Evolutionary conservation across 2,797 vertebrate genomes (phyloP), one percentile per base, ranked within the genome.

Genomic region (Paratrypauchen microcephalus): DNA sequence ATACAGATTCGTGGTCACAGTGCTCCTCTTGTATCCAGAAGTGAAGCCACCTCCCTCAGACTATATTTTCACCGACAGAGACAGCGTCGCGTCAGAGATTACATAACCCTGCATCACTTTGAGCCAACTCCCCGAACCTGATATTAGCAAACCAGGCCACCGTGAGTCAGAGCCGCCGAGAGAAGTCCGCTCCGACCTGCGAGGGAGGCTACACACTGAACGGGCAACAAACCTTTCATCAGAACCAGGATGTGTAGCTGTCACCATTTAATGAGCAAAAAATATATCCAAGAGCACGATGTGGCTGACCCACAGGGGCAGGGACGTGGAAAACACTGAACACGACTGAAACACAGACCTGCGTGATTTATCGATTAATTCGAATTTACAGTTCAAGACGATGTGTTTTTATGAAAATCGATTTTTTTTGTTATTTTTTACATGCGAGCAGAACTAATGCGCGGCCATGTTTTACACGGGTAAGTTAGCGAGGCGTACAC

Each of bases 91-190:
- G 39, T 12, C 24, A 3, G 3, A 26, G 11, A 47, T 62, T 18
- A 63, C 55, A 52, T 64, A 32, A 26, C 24, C 23, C 19, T 19
- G 19, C 47, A 1, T 41, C 19, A 50, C 15, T 19, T 57, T 66
- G 65, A 60, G 26, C 60, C 16, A 66, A 62, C 69, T 63, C 66
- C 68, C 55, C 36, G 26, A 23, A 61, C 60, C 39, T 47, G 19
- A 36, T 39, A 26, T 23, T 1, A 60, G 32, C 4, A 77, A 60
- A 68, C 48, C 16, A 75, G 69, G 28, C 2, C 11, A 52, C 30
- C 66, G 21, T 84, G 81, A 83, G 19, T 84, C 82, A 84, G 12
- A 58, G 1, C 26, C 36, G 61, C 1, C 1, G 3, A 9, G 23
- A 6, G 3, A 65, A 61, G 28, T n/a, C 0, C 24, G 47, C 41